Base-by-base conservation (phyloP, 1,140 invertebrate species). In the Spodoptera litura region DNA sequence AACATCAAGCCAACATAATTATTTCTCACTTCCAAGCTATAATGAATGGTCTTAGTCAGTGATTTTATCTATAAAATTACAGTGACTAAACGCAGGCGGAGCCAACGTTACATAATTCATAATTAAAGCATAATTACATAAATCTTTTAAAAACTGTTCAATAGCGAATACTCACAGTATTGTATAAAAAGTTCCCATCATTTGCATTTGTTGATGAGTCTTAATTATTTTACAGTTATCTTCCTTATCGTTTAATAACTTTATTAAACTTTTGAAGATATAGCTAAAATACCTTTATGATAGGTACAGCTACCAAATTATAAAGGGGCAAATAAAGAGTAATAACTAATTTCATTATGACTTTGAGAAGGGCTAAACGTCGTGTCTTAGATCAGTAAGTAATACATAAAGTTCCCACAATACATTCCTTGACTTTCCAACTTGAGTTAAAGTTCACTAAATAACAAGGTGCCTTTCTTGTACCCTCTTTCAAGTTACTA, bases 401-500 rank as follows among this genome's bases (percentile, higher is more conserved):
- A 55, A 75, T 75, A 78, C 27, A 71, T 78, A 35, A 75, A 49
- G 64, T 51, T 44, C 44, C 61, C 38, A 52, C 64, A 59, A 79
- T 70, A 79, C 78, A 80, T 78, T 83, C 58, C 72, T 79, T 71
- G 66, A 78, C 51, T 79, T 74, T 68, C 49, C 20, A 71, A 74
- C 53, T 75, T 77, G 44, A 75, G 44, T 62, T 66, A 79, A 80
- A 83, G 62, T 83, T 79, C 49, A 80, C 53, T 83, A 66, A 75
- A 80, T 84, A 79, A 78, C 76, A 70, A 82, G 70, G 72, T 64
- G 59, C 44, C 73, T 73, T 72, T 75, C 76, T 74, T 81, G 55
- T 55, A 81, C 82, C 79, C 82, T 81, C 79, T 73, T 66, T 79
- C 53, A 78, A 86, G 80, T 82, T 78, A 74, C 66, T 73, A 35